Percentiles rank a stretch among this genome's conserved stretches.
phyloP scores from a whole-genome alignment of 1,140 invertebrate genomes.

The Harpegnathos saltator region DNA sequence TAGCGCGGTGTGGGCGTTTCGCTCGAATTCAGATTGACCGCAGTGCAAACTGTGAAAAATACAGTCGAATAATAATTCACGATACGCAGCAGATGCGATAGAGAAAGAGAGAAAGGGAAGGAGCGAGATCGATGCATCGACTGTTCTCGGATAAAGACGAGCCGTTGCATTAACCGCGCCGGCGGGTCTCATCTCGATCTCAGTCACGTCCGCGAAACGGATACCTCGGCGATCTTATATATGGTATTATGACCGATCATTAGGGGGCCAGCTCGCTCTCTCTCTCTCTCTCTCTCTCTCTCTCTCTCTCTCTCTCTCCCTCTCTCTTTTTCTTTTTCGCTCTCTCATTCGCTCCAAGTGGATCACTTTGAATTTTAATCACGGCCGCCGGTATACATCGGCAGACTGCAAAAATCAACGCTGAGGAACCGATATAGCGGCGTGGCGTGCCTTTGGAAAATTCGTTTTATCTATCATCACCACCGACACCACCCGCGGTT shows the following conservation, averaged over 20 bases:
- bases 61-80: background rate
- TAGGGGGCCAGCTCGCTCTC: conserved; percentile 50
- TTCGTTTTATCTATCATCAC: conserved; percentile 33
- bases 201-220: conserved; percentile 64
- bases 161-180: conserved; percentile 12
- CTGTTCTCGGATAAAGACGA: conserved; percentile 5
- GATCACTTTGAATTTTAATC: conserved; percentile 74
- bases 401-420: background rate
- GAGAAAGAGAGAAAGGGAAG: no score
- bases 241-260: conserved; percentile 65
- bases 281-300: no score
- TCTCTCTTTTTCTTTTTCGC: no score
- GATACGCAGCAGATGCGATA: conserved; percentile 12
- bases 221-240: conserved; percentile 61
- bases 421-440: background rate
- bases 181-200: conserved; percentile 56
- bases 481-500: background rate
- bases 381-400: conserved; percentile 19
- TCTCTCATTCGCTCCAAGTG: no score
- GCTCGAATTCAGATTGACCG: background rate
- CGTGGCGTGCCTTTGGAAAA: conserved; percentile 19
- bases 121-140: background rate
- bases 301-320: no score
- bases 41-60: background rate
- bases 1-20: background rate